Conservation (phyloP, 1,140 invertebrate species). For the Magallana angulata region DNA sequence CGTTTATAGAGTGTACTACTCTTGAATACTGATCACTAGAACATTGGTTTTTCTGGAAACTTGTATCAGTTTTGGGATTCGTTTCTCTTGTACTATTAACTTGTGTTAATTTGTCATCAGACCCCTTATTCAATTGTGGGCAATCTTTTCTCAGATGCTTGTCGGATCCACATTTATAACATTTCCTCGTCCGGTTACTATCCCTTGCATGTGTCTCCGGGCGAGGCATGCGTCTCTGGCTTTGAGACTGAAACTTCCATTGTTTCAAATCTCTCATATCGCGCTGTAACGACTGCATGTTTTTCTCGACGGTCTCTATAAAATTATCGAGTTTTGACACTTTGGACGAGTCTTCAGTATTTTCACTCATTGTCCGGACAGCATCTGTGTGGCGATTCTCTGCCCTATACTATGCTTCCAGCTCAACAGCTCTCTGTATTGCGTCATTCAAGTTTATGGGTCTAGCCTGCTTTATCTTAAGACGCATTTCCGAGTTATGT, state of each 20-base stretch:
- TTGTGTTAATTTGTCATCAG: no score
- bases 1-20: slow-evolving; percentile 18
- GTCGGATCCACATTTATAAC: slow-evolving; percentile 35
- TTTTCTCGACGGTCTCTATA: slow-evolving; percentile 20
- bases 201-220: neutral
- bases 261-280: slow-evolving; percentile 38
- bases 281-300: neutral
- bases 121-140: no score
- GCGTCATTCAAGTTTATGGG: neutral
- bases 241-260: slow-evolving; percentile 29
- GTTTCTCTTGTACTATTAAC: no score
- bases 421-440: slow-evolving; percentile 43
- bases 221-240: slow-evolving; percentile 19
- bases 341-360: neutral
- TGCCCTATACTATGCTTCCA: no score
- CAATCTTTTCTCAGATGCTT: slow-evolving; percentile 32
- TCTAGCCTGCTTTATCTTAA: slow-evolving; percentile 34
- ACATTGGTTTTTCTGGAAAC: no score
- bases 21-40: neutral
- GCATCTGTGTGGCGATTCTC: neutral
- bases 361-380: neutral
- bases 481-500: slow-evolving; percentile 40
- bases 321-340: neutral
- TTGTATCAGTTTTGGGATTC: no score
- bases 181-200: neutral